Percentiles rank a stretch among this genome's conserved stretches.
Evolutionary conservation across 2,797 vertebrate genomes (phyloP).

Genomic region (Hybognathus amarus): DNA sequence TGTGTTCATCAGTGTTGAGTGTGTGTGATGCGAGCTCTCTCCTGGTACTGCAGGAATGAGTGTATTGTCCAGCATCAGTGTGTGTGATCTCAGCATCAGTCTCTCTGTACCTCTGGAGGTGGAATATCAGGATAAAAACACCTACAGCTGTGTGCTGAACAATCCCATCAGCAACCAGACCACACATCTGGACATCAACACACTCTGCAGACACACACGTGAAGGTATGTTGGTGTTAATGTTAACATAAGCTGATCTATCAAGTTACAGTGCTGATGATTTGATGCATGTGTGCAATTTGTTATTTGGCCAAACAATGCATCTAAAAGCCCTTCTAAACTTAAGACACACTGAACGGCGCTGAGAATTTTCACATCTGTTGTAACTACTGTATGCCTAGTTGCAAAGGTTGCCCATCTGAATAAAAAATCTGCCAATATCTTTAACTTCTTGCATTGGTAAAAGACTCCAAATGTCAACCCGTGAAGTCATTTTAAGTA

Average conservation of each 20-base stretch:
- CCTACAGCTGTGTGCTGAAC: background rate
- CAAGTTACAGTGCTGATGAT: background rate
- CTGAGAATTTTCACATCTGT: too few species aligned
- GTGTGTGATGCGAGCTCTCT: background rate
- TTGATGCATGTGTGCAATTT: background rate
- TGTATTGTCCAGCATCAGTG: background rate
- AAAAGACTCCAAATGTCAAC: background rate
- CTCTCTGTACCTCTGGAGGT: background rate
- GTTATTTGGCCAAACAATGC: background rate
- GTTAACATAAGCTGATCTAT: background rate
- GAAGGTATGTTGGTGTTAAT: background rate
- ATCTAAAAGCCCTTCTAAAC: background rate
- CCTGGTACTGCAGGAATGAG: too few species aligned
- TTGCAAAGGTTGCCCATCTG: too few species aligned
- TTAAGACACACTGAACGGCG: background rate
- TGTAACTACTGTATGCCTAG: background rate
- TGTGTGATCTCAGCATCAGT: slow-evolving; percentile 5
- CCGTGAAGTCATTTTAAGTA: background rate
- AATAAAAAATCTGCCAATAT: too few species aligned
- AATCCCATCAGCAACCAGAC: background rate
- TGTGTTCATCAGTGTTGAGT: too few species aligned
- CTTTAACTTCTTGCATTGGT: background rate
- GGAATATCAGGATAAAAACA: too few species aligned
- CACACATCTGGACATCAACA: background rate
- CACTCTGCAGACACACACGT: too few species aligned